Percentiles rank a stretch among this genome's conserved stretches.
Evolutionary conservation across 23 tunicate species (phyloP).

Genomic region (Styela clava): DNA sequence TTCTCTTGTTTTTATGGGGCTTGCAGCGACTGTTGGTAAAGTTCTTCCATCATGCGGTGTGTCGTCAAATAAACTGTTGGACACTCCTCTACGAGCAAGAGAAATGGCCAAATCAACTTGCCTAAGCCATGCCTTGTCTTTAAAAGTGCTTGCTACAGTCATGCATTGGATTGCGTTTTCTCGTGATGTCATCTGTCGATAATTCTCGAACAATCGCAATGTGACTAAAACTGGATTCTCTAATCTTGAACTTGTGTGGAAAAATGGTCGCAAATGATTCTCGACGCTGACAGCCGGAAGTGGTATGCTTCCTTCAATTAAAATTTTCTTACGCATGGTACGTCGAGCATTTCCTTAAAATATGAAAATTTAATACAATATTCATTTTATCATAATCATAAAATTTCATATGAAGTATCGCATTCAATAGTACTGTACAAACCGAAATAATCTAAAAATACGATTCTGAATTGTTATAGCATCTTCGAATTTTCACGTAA

Average conservation of each 20-base stretch:
- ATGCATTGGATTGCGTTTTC: slow-evolving; percentile 87
- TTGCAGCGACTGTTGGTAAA: slow-evolving; percentile 63
- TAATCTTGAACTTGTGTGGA: slow-evolving; percentile 61
- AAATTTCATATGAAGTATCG: no score
- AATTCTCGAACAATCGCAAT: slow-evolving; percentile 51
- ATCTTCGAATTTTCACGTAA: no score
- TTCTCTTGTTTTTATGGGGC: slow-evolving; percentile 58
- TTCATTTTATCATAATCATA: no score
- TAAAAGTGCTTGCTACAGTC: slow-evolving; percentile 79
- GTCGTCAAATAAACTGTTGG: slow-evolving; percentile 24
- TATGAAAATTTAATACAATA: no score
- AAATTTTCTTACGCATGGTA: slow-evolving; percentile 27
- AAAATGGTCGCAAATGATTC: slow-evolving; percentile 75
- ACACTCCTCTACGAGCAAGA: slow-evolving; percentile 58
- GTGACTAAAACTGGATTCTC: slow-evolving; percentile 56
- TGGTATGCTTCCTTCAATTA: slow-evolving; percentile 59
- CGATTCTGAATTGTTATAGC: no score
- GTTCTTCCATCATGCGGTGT: not conserved
- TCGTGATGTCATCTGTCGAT: slow-evolving; percentile 48
- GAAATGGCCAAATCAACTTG: slow-evolving; percentile 81
- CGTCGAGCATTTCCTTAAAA: not conserved
- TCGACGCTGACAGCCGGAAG: slow-evolving; percentile 78
- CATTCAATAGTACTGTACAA: no score
- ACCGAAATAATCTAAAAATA: no score
- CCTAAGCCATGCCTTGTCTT: slow-evolving; percentile 81